Base-by-base conservation (phyloP, 2,888 invertebrate genomes). In the Criorhina ranunculi region DNA sequence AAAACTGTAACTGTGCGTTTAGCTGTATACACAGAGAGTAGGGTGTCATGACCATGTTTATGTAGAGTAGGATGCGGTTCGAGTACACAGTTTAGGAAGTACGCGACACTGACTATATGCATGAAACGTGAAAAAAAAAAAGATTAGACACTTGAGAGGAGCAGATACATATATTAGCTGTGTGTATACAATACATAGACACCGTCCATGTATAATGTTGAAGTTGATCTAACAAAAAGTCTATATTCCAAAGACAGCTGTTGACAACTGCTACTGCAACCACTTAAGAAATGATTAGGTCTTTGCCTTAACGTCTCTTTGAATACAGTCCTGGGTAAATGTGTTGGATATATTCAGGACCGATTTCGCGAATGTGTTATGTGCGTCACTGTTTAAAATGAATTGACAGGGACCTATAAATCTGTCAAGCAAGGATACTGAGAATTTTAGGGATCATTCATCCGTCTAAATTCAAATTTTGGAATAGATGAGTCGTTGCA, bases 31-130 rank as follows among this genome's bases (percentile, higher is more conserved):
- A 35, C 31, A 12, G 24, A 17, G 37, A 59, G 60, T n/a, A 29
- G 55, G 24, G 42, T 49, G 60, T 60, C 51, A 53, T 12, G 51
- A 60, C 53, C 33, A 67, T 78, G 66, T 70, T 77, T 70, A 44
- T 46, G 40, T 59, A 24, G 44, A 51, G 51, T 44, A 59, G 70
- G 59, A 78, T 78, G 60, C 67, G 73, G 62, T 67, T 70, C 67
- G 60, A 44, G 57, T 79, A 79, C 66, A 79, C 79, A 62, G 60
- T 69, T 83, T 75, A 79, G 79, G 83, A 83, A 73, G 42, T 83
- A 83, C 79, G 83, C 79, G 79, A 79, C 83, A 83, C 44, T 79
- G 69, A 79, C 62, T 73, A 24, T 73, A 24, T 70, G 66, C 59
- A 80, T 67, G n/a, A 55, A 67, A 67, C 42, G 35, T 67, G 51